Base-by-base conservation (phyloP, 1,140 invertebrate genomes). In the Atta texana region DNA sequence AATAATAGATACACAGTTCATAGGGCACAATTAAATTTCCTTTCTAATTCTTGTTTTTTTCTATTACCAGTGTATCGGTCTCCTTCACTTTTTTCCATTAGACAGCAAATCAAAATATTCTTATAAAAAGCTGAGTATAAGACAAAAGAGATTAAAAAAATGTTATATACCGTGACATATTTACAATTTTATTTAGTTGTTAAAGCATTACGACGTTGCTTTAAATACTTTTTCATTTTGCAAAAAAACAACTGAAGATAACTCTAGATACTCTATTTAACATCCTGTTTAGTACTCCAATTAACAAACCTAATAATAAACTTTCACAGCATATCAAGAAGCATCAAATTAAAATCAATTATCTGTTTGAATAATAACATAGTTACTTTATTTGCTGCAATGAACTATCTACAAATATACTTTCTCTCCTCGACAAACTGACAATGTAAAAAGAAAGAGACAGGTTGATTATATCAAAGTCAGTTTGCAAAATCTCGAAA, bases 341-440 rank as follows among this genome's bases (percentile, higher is more conserved):
- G 49, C 77, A 53, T 80, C 63, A 55, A 59, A 82, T 82, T 24
- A 49, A 82, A 14, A 44, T 82, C 66, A 72, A 71, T 81, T 82
- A 82, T 72, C 18, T 6, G 24, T 72, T 61, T 49, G 21, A 72
- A 59, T 82, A 80, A 68, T 8, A 63, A 78, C 75, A 49, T 39
- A 31, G 5, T 24, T 82, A 82, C 18, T 82, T 72, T 39, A 82
- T 72, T 82, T 31, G 77, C 77, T 68, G 34, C 63, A 80, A 80
- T 55, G 63, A 80, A 49, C 63, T 80, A 80, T 39, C 77, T 68
- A 55, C 49, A n/a, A 68, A 8, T 68, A n/a, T 55, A 80, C 77
- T 80, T 80, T 80, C 77, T 80, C 77, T 80, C 28, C 49, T 55
- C 31, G 16, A 39, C n/a, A 68, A 80, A 69, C 31, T 24, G 28